These are phyloP conservation scores for Rousettus madagascariensis DNA, from an alignment of 2,797 vertebrate species.

Conservation along the genomic window DNA sequence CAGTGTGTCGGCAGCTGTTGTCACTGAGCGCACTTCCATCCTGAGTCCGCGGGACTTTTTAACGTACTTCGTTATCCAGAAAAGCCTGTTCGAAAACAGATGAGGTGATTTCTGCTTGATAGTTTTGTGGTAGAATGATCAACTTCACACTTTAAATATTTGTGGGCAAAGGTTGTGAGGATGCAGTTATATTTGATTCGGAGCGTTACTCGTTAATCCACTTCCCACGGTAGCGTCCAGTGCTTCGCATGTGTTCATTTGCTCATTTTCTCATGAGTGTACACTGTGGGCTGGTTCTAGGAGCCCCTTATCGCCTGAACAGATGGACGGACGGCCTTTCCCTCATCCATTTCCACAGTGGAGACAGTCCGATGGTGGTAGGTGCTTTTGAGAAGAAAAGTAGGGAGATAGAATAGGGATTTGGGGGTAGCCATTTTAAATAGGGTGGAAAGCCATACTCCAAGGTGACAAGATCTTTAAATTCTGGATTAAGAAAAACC, in stretches of 20 bases:
- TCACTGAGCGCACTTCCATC: background rate
- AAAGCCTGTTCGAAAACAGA: background rate
- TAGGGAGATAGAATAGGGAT: background rate
- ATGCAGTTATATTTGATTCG: too few relatives aligned
- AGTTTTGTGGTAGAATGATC: background rate
- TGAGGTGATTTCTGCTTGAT: background rate
- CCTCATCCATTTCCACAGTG: rapidly evolving
- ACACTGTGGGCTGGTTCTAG: background rate
- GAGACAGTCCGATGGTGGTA: background rate
- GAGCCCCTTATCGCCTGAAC: background rate
- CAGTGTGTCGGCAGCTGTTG: background rate
- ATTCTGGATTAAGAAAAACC: background rate
- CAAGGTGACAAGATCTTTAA: background rate
- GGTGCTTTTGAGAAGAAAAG: background rate
- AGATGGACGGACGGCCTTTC: background rate
- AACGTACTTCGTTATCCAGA: background rate
- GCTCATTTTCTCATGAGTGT: background rate
- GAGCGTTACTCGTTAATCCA: background rate
- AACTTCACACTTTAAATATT: background rate
- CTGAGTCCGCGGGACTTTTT: background rate
- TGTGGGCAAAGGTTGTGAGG: background rate
- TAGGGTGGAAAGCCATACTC: background rate
- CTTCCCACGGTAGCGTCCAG: background rate
- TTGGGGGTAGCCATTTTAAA: background rate
- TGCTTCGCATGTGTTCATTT: background rate